Percentiles rank a stretch among this genome's conserved stretches.
phyloP scores from a whole-genome alignment of 2,888 invertebrate species.

The Pterostichus madidus region DNA sequence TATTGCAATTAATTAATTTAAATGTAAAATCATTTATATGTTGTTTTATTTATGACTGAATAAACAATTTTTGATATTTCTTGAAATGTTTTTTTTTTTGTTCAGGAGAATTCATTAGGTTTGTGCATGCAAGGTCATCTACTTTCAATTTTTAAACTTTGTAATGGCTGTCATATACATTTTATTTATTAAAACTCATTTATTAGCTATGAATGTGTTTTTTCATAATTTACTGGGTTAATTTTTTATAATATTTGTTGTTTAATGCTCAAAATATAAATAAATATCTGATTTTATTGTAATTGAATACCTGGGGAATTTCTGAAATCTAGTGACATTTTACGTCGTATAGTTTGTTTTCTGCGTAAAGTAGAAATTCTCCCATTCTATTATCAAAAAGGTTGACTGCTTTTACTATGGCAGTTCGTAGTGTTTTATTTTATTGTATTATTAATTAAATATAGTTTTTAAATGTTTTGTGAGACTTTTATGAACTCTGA shows the following conservation, averaged over 20 bases:
- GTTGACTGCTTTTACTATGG: slow-evolving; percentile 66
- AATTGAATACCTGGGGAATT: slow-evolving; percentile 46
- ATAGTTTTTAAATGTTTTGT: slow-evolving; percentile 64
- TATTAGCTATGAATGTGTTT: slow-evolving; percentile 1
- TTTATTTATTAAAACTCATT: slow-evolving; percentile 28
- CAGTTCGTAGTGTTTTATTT: slow-evolving; percentile 66
- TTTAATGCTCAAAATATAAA: slow-evolving; percentile 5
- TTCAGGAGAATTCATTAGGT: slow-evolving; percentile 25
- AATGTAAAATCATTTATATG: slow-evolving; percentile 57
- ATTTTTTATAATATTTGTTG: background rate
- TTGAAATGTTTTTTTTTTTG: slow-evolving; percentile 46
- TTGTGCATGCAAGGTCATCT: slow-evolving; percentile 52
- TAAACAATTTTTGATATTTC: slow-evolving; percentile 66
- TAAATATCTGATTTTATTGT: slow-evolving; percentile 19
- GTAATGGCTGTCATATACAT: slow-evolving; percentile 7
- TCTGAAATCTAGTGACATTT: slow-evolving; percentile 50
- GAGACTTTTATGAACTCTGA: slow-evolving; percentile 69
- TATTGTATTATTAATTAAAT: slow-evolving; percentile 52
- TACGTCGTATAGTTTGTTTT: slow-evolving; percentile 42
- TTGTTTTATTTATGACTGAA: slow-evolving; percentile 65
- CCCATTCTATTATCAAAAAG: slow-evolving; percentile 65
- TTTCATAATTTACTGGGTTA: slow-evolving; percentile 21
- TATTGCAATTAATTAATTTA: slow-evolving; percentile 53
- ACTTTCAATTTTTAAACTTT: slow-evolving; percentile 52
- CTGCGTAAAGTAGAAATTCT: slow-evolving; percentile 58